phyloP scores from a whole-genome alignment of 1,140 invertebrate species.

The Chymomyza costata region DNA sequence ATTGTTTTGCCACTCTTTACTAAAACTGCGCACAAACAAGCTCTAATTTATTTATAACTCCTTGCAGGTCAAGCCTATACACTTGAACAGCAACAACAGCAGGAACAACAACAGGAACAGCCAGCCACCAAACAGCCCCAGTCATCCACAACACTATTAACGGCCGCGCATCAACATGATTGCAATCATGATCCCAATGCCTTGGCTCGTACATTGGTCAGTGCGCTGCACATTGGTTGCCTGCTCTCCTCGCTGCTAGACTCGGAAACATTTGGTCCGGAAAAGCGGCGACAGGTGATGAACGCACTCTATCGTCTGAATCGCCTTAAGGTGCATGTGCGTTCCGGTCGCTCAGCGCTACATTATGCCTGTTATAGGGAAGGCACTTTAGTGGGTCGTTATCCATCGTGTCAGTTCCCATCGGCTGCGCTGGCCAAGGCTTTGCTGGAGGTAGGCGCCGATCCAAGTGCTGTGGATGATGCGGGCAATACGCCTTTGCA shows the following conservation, averaged over 20 bases:
- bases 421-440: constrained; percentile 84
- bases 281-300: constrained; percentile 78
- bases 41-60: constrained; percentile 16
- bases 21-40: too few species aligned
- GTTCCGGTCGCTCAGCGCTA: constrained; percentile 84
- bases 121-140: constrained; percentile 26
- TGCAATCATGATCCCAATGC: constrained; percentile 84
- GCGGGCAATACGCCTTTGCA: constrained; percentile 81
- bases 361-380: constrained; percentile 87
- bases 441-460: constrained; percentile 88
- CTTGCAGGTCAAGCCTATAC: constrained; percentile 47
- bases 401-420: constrained; percentile 86
- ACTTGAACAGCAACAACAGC: constrained; percentile 51
- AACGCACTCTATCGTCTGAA: constrained; percentile 84
- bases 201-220: constrained; percentile 89
- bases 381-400: constrained; percentile 79
- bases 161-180: constrained; percentile 75
- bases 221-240: constrained; percentile 88
- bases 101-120: constrained; percentile 37
- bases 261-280: constrained; percentile 76
- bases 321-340: constrained; percentile 81
- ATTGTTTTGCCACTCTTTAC: constrained; percentile 17
- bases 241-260: constrained; percentile 82
- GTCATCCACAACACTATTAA: constrained; percentile 49
- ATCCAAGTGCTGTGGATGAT: constrained; percentile 84